Evolutionary conservation across 1,140 invertebrate genomes (phyloP), one percentile per base, ranked within the genome.

Genomic region (Drosophila jambulina): DNA sequence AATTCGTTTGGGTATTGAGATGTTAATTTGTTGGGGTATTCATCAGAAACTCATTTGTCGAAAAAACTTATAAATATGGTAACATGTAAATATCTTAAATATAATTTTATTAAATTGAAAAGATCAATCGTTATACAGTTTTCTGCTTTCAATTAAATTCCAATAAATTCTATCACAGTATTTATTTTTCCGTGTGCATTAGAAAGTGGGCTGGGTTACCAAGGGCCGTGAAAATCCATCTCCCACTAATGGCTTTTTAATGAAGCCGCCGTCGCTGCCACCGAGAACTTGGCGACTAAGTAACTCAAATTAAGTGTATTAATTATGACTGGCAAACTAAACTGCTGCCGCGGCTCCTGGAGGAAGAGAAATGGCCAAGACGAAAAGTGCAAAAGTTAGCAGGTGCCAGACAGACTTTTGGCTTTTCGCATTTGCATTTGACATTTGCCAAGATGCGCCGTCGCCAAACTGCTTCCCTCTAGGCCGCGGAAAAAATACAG

Each of bases 391-490:
- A 70, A 88, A 79, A 84, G 65, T 82, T 82, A 80, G 80, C 76
- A 87, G 83, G 80, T 83, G 83, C 67, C 84, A 64, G 75, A 27
- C 51, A 65, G 63, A 71, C 62, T 70, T 53, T 76, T 77, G 62
- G 49, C 71, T 82, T 80, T 90, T 90, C 69, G 64, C 78, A 88
- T 88, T 88, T 88, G 85, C 84, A 84, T 84, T 71, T 88, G 84
- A 88, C 84, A 88, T 88, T 88, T 88, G 80, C 69, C 71, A 69
- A 81, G 84, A 88, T 88, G 84, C 81, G 84, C 78, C 79, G 45
- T 45, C 56, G 48, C 61, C 36, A 46, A 80, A 43, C 70, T 62
- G 54, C 53, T 43, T 42, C 57, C 32, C 43, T 36, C 36, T 40
- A 34, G 29, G 40, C 34, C 25, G 60, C 13, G 10, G 19, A 61